Base-by-base conservation (phyloP, 2,888 invertebrate species). In the Lithophane socia region DNA sequence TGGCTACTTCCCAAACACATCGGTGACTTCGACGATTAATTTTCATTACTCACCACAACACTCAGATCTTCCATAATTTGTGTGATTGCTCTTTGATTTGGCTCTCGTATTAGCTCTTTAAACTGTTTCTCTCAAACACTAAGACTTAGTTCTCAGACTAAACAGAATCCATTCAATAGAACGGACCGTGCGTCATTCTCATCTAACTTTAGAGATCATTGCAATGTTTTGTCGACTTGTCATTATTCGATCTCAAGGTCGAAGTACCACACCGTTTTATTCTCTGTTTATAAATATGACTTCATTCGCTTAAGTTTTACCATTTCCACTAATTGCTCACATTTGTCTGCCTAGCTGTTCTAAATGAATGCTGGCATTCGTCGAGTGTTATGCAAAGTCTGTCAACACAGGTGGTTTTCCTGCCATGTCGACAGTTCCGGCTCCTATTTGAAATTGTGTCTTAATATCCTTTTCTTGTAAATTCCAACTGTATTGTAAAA, bases 221-320 rank as follows among this genome's bases (percentile, higher is more conserved):
- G 80, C 75, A 88, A 87, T 86, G 81, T 83, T 79, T 87, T 87
- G 89, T 89, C 80, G 86, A 85, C 80, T 87, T 90, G 89, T 90
- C 89, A 88, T 91, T 89, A 88, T 84, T 78, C 79, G 69, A 86
- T 85, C 85, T 83, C 91, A 91, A 91, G 91, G 91, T 88, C 87
- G 80, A 77, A 75, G 84, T 86, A 79, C 83, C 64, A 83, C 80
- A 82, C 78, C 73, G 84, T 86, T 87, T 89, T 79, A 87, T 86
- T 80, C 85, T 86, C 87, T 87, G 86, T 87, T 86, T 89, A 90
- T 91, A 92, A 90, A 91, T 87, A 91, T 92, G 92, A 92, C 90
- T 90, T 92, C 93, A 92, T 88, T 83, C 81, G 73, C 79, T 86
- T 83, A 84, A 85, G 82, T 90, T 90, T 90, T 90, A 87, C 74